Base-by-base conservation (phyloP, 1,140 invertebrate species). In the Sinella curviseta region DNA sequence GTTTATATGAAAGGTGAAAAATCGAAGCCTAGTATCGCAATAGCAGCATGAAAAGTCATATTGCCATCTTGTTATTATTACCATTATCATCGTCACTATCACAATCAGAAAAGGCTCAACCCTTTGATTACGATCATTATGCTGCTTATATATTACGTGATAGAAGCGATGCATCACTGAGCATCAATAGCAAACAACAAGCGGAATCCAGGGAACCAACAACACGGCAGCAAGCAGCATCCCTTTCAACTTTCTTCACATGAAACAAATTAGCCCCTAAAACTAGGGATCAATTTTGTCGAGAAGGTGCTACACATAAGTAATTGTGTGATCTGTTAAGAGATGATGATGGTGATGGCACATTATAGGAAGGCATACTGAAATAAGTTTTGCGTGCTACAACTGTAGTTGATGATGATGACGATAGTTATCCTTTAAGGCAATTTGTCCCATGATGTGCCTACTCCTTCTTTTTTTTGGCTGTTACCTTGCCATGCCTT, bases 401-500 rank as follows among this genome's bases (percentile, higher is more conserved):
- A 3, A 31, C 24, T 16, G 57, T 26, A n/a, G 8, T 8, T n/a
- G 16, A 65, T 65, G 24, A 26, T 65, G 24, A 65, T 65, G 14
- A 65, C 26, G 2, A 8, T 70, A 70, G 12, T 60, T 70, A 70
- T 70, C 31, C 31, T 31, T 70, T 33, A 70, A 17, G 31, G 65
- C 65, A 70, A 70, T 70, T 70, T 70, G 65, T 70, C 65, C 65
- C 30, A 70, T 33, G 65, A 70, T 70, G 65, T 70, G 65, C 31
- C 14, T 24, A 33, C 8, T 33, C 24, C 65, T 60, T 17, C 39
- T 48, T 8, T 48, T 8, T 48, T 48, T 48, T 48, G 17, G n/a
- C n/a, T n/a, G n/a, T n/a, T n/a, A n/a, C n/a, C n/a, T n/a, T n/a
- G n/a, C n/a, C n/a, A n/a, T n/a, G n/a, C n/a, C n/a, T n/a, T n/a